A percentile compares a stretch with the other conserved stretches of the same genome.
Evolutionary conservation across 1,140 invertebrate genomes (phyloP).

Genomic region (Drosophila repleta): DNA sequence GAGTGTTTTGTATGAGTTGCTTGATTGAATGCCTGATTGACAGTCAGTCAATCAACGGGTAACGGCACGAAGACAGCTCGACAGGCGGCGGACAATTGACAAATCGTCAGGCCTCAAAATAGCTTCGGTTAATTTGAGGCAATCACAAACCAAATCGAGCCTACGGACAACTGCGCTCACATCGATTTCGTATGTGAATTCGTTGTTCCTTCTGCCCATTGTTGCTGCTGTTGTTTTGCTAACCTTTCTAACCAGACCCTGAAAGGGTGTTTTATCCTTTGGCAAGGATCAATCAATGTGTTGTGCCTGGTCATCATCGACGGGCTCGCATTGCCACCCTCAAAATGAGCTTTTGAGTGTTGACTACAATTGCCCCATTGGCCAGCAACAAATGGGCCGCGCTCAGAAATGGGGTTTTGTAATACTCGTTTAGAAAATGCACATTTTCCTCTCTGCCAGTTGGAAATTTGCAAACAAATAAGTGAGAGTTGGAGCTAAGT

Average conservation of each 20-base stretch:
- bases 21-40: slow-evolving; percentile 77
- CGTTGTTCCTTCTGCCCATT: background rate
- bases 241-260: slow-evolving; percentile 14
- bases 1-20: slow-evolving; percentile 54
- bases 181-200: background rate
- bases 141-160: slow-evolving; percentile 71
- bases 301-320: slow-evolving; percentile 22
- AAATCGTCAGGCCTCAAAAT: slow-evolving; percentile 52
- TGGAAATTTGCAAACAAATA: background rate
- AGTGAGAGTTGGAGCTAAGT: background rate
- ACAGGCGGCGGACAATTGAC: slow-evolving; percentile 64
- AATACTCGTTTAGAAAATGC: background rate
- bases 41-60: slow-evolving; percentile 23
- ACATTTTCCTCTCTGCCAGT: background rate
- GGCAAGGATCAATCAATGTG: slow-evolving; percentile 60
- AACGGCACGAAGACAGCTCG: slow-evolving; percentile 1
- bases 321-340: background rate
- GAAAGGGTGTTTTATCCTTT: slow-evolving; percentile 33
- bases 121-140: slow-evolving; percentile 73
- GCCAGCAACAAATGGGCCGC: slow-evolving; percentile 1
- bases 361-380: slow-evolving; percentile 31
- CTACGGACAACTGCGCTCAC: slow-evolving; percentile 37
- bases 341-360: slow-evolving; percentile 34
- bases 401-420: background rate
- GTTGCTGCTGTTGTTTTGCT: slow-evolving; percentile 22